A percentile compares a stretch with the other conserved stretches of the same genome.
Evolutionary conservation across 1,140 invertebrate species (phyloP).

Genomic region (Macrosteles quadrilineatus): DNA sequence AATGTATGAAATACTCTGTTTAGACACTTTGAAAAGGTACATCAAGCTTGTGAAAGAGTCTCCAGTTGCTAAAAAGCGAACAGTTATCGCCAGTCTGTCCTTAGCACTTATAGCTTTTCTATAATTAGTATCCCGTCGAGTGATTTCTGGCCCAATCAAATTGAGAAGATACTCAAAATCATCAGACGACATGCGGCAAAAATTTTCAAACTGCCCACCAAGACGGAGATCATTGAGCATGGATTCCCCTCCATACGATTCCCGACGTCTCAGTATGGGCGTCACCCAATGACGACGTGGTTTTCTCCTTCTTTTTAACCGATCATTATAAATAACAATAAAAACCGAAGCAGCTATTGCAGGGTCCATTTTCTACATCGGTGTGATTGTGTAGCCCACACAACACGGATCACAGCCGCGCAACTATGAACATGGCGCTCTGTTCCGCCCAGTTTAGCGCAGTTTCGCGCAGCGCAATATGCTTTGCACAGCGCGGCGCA

Average conservation of each 20-base stretch:
- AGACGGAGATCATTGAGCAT: too few relatives aligned
- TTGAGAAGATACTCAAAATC: slow-evolving; percentile 39
- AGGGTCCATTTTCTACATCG: slow-evolving; percentile 11
- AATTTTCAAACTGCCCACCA: slow-evolving; percentile 19
- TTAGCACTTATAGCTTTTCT: slow-evolving; percentile 42
- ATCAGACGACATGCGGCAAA: slow-evolving; percentile 26
- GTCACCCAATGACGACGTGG: too few relatives aligned
- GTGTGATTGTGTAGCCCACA: background rate
- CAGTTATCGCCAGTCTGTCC: slow-evolving; percentile 43
- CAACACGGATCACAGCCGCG: background rate
- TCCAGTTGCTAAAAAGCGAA: slow-evolving; percentile 45
- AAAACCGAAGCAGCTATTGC: slow-evolving; percentile 5
- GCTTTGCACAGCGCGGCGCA: slow-evolving; percentile 15
- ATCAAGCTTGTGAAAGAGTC: slow-evolving; percentile 42
- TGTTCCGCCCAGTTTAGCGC: slow-evolving; percentile 4
- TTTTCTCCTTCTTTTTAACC: too few relatives aligned
- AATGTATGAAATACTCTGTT: slow-evolving; percentile 37
- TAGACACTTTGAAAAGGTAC: slow-evolving; percentile 41
- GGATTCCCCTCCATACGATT: too few relatives aligned
- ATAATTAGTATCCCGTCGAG: slow-evolving; percentile 43
- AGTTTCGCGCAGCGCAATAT: slow-evolving; percentile 8
- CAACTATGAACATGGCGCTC: slow-evolving; percentile 13
- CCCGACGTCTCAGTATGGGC: too few relatives aligned
- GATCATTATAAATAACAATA: too few relatives aligned
- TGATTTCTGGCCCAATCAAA: slow-evolving; percentile 40